Percentiles rank a stretch among this genome's conserved stretches.
Evolutionary conservation across 2,888 invertebrate species (phyloP).

Genomic region (Apodemia hepburni): DNA sequence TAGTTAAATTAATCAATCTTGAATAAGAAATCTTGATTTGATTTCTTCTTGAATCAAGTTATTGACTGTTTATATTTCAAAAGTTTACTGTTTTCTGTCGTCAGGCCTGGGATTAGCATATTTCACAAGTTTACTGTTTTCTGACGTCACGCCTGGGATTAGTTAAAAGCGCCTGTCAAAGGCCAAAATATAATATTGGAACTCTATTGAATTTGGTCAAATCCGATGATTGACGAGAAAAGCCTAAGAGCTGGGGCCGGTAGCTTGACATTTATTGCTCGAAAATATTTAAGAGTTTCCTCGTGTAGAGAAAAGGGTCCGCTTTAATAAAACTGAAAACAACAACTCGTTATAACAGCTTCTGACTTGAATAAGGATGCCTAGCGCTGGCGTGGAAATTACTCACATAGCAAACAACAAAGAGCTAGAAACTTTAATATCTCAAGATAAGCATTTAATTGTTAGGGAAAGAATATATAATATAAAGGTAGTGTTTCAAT

Average conservation of each 20-base stretch:
- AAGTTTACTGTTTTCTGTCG: too few relatives aligned
- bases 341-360: not conserved
- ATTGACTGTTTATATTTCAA: too few relatives aligned
- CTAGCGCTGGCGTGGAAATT: conserved; percentile 1
- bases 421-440: conserved; percentile 13
- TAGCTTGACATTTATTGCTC: not conserved
- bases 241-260: not conserved
- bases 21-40: too few relatives aligned
- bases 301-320: not conserved
- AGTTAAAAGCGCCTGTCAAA: not conserved
- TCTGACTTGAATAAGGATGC: conserved; percentile 7
- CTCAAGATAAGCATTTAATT: conserved; percentile 13
- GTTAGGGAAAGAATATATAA: not conserved
- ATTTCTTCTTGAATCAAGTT: too few relatives aligned
- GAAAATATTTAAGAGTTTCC: not conserved
- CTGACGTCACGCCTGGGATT: not conserved
- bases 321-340: conserved; percentile 5
- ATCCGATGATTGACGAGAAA: conserved; percentile 10
- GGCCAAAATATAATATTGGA: not conserved
- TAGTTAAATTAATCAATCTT: too few relatives aligned
- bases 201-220: not conserved
- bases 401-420: conserved; percentile 14
- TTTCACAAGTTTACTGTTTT: too few relatives aligned
- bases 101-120: too few relatives aligned
- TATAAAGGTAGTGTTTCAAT: not conserved